These are phyloP conservation scores for Drosophila orena DNA, from an alignment of 1,140 invertebrate genomes.

Conservation along the genomic window DNA sequence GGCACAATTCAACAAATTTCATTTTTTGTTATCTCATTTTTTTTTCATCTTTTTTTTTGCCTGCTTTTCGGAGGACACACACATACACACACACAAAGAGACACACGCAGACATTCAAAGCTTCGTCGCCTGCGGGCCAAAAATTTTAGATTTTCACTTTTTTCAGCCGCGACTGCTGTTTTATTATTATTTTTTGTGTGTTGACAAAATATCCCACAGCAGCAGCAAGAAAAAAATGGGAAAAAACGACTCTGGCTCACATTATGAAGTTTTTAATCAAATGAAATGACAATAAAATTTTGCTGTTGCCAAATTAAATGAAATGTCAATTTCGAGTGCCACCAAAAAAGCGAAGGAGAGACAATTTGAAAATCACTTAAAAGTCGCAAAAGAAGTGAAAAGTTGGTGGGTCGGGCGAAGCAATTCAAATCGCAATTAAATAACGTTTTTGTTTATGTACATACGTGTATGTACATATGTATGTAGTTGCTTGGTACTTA, in stretches of 20 bases:
- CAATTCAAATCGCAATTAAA: not conserved
- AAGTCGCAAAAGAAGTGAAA: not conserved
- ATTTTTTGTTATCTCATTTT: slow-evolving; percentile 35
- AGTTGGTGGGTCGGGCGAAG: not conserved
- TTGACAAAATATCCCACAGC: slow-evolving; percentile 58
- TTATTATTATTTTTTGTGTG: slow-evolving; percentile 5
- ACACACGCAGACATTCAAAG: slow-evolving; percentile 22
- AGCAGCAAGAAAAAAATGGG: slow-evolving; percentile 2
- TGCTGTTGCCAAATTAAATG: slow-evolving; percentile 34
- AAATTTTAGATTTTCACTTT: slow-evolving; percentile 58
- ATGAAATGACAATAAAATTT: slow-evolving; percentile 76
- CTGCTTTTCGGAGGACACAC: slow-evolving; percentile 29
- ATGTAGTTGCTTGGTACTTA: not conserved
- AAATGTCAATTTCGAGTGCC: slow-evolving; percentile 42
- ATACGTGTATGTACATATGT: too few relatives aligned
- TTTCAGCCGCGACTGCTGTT: slow-evolving; percentile 7
- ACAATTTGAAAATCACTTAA: slow-evolving; percentile 13
- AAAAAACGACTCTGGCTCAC: slow-evolving; percentile 12
- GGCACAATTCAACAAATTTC: slow-evolving; percentile 51
- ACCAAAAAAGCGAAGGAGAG: not conserved
- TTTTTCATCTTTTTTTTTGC: slow-evolving; percentile 33
- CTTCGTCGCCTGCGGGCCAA: slow-evolving; percentile 37
- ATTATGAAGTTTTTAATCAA: slow-evolving; percentile 79
- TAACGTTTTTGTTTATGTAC: not conserved
- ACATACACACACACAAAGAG: not conserved